These are phyloP conservation scores for Siphlonurus alternatus DNA, from an alignment of 2,888 invertebrate species.

Conservation along the genomic window DNA sequence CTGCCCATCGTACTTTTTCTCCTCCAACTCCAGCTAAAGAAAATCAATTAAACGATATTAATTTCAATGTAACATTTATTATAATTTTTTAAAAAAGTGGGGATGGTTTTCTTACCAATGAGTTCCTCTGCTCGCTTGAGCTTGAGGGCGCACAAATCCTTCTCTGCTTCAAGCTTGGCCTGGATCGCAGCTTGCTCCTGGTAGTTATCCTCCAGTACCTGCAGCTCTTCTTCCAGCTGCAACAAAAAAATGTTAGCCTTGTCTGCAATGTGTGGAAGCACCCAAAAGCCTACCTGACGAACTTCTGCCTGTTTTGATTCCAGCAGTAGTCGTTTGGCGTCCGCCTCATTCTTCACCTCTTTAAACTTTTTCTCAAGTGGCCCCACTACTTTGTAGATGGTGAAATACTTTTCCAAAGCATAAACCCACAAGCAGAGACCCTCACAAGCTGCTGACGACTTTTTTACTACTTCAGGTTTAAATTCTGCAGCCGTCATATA, in stretches of 20 bases:
- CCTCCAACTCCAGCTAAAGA: conserved; percentile 62
- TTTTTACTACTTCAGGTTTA: conserved; percentile 71
- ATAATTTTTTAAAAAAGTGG: conserved; percentile 1
- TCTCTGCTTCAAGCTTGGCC: conserved; percentile 83
- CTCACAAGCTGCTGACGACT: conserved; percentile 89
- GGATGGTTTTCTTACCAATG: conserved; percentile 29
- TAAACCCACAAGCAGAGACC: conserved; percentile 92
- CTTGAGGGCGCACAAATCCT: conserved; percentile 79
- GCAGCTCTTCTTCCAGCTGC: conserved; percentile 64
- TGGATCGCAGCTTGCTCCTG: conserved; percentile 62
- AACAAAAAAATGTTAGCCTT: conserved; percentile 12
- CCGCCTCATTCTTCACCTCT: conserved; percentile 76
- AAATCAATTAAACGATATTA: not conserved
- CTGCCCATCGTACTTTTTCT: conserved; percentile 80
- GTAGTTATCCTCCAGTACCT: conserved; percentile 87
- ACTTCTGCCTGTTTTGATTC: conserved; percentile 64
- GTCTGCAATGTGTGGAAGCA: not conserved
- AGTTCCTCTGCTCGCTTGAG: conserved; percentile 79
- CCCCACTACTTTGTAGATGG: conserved; percentile 85
- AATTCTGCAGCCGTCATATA: conserved; percentile 83
- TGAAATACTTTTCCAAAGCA: conserved; percentile 93
- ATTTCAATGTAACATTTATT: not conserved
- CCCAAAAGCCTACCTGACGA: conserved; percentile 33
- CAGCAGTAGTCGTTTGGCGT: conserved; percentile 80
- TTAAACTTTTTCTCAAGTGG: conserved; percentile 82